Evolutionary conservation across 2,797 vertebrate genomes (phyloP), one percentile per base, ranked within the genome.

Genomic region (Diglossa cyanea): DNA sequence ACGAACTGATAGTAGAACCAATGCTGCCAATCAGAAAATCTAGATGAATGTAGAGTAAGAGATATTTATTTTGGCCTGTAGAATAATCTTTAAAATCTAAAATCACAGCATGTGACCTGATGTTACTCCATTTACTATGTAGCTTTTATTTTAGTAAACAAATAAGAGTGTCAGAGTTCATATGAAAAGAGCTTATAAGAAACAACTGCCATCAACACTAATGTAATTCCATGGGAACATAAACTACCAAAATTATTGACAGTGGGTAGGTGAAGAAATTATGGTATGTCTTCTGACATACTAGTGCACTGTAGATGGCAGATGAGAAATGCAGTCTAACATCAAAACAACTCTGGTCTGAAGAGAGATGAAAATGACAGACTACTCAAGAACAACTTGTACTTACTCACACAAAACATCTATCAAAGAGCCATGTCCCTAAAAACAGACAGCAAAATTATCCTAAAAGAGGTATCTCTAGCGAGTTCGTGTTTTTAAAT

Each of bases 21-120:
- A 93, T 9, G 17, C 55, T 53, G 83, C 48, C 57, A 93, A 81
- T 93, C 84, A 90, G 86, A 91, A 95, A 91, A 90, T 72, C 40
- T 45, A 74, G 66, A 79, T 19, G 92, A 97, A 96, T 8, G 21
- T 67, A n/a, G n/a, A 87, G 33, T 65, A 86, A 94, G 78, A 92
- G 26, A 73, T 26, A 63, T 60, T 91, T 86, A 77, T 57, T 88
- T 86, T 68, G 19, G 66, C 63, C 65, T 92, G 20, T 68, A 94
- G 33, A 87, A 95, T 74, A 93, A 76, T 66, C 58, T 44, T 62
- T 68, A 94, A 90, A n/a, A n/a, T n/a, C n/a, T n/a, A n/a, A n/a
- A n/a, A n/a, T n/a, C n/a, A n/a, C n/a, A 75, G 68, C 33, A 62
- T 20, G 35, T 88, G 73, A 93, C 83, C 68, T 80, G 79, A 91